Base-by-base conservation (phyloP, 2,113 vertebrate genomes). In the Hippocampus guttulatus region DNA sequence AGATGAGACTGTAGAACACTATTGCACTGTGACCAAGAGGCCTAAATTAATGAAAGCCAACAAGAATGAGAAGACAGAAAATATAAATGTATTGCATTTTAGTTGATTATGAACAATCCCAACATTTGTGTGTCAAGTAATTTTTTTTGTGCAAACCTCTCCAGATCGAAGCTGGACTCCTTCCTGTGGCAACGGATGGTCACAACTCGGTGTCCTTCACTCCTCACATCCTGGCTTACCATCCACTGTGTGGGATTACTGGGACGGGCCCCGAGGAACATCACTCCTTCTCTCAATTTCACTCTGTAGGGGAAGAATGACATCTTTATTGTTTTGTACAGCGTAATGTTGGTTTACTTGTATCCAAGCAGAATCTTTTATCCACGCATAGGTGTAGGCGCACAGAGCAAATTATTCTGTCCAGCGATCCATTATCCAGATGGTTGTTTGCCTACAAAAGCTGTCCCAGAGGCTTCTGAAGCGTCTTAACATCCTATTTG, bases 251-350 rank as follows among this genome's bases (percentile, higher is more conserved):
- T 82, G 0, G 96, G 94, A 87, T 92, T 95, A 91, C 93, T 95
- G 89, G 94, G 92, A 71, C 95, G 88, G 0, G 96, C 92, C 0
- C 93, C 91, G 1, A 94, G 74, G 60, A 98, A 87, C 0, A 84
- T 93, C 87, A 98, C 89, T 0, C 96, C 96, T 74, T 93, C 94
- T 90, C 95, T 94, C 88, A 97, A 93, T 88, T 96, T 97, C 8
- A 95, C 96, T 90, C 96, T 98, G 84, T 10, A 3, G 76, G 88
- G 38, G 60, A 11, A 78, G 8, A 67, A 49, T 23, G 21, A 70
- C 18, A 69, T 33, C 10, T 55, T 55, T 60, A 64, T 64, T 45
- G 68, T 64, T 3, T 0, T 5, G 43, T 20, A 11, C 52, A 41
- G 14, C 45, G 25, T 30, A 55, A 23, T 57, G 3, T 45, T 43